phyloP scores from a whole-genome alignment of 2,888 invertebrate genomes.

The Acleris literana region DNA sequence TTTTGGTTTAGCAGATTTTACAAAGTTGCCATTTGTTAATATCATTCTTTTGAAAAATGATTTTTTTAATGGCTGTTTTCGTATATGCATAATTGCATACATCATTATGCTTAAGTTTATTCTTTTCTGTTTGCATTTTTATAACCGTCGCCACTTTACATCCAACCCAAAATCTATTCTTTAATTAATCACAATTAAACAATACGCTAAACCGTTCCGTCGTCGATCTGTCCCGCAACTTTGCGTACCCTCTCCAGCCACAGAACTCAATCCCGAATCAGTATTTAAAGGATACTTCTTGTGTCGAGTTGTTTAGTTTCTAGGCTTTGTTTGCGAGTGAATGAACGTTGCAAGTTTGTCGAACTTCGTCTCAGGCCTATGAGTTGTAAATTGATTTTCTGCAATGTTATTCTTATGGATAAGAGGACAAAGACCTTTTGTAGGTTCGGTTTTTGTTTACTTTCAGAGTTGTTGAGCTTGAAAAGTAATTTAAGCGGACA shows the following conservation, averaged over 20 bases:
- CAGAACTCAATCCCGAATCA: slow-evolving; percentile 1
- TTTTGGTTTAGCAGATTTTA: too few species aligned
- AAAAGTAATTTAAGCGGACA: too few species aligned
- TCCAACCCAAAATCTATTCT: too few species aligned
- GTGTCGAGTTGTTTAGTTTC: slow-evolving; percentile 18
- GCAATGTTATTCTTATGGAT: slow-evolving; percentile 10
- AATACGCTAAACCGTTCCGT: neutral
- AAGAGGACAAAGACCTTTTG: neutral
- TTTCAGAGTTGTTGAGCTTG: too few species aligned
- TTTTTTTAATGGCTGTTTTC: too few species aligned
- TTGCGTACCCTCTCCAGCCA: neutral
- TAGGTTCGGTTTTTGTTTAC: neutral
- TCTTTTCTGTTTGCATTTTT: too few species aligned
- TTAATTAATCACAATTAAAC: neutral
- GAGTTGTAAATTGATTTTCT: slow-evolving; percentile 14
- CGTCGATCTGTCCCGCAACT: neutral
- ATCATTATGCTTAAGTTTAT: too few species aligned
- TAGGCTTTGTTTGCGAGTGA: slow-evolving; percentile 24
- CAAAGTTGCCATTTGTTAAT: too few species aligned
- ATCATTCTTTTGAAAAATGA: too few species aligned
- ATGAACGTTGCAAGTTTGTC: slow-evolving; percentile 9
- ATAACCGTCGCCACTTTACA: too few species aligned
- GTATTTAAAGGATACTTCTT: slow-evolving; percentile 24
- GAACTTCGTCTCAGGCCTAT: slow-evolving; percentile 5
- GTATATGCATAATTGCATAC: too few species aligned